Evolutionary conservation across 2,888 invertebrate genomes (phyloP).

Genomic region (Drepanosiphum platanoidis): DNA sequence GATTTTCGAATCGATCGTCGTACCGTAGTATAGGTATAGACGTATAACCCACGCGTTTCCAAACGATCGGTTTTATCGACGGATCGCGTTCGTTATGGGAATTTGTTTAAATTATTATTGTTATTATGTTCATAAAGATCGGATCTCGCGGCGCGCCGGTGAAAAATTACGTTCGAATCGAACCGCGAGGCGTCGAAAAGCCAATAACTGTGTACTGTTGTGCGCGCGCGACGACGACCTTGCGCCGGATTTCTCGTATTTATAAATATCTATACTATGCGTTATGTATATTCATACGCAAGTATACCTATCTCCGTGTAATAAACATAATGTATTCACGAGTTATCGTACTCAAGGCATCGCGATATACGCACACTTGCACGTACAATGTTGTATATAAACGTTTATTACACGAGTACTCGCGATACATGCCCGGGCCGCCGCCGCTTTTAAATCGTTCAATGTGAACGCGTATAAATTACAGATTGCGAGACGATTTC

Average conservation of each 20-base stretch:
- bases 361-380: neutral
- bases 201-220: neutral
- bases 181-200: neutral
- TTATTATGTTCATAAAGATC: neutral
- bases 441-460: neutral
- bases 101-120: too few relatives aligned
- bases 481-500: neutral
- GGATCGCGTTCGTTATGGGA: neutral
- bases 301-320: neutral
- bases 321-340: neutral
- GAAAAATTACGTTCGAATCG: slow-evolving; percentile 8
- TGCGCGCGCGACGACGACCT: slow-evolving; percentile 21
- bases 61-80: neutral
- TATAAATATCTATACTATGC: slow-evolving; percentile 5
- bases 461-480: neutral
- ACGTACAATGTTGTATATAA: neutral
- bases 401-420: too few relatives aligned
- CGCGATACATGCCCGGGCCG: neutral
- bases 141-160: neutral
- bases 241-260: slow-evolving; percentile 27
- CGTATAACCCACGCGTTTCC: too few relatives aligned
- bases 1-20: too few relatives aligned
- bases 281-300: neutral
- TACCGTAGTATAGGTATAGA: neutral
- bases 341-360: neutral